These are phyloP conservation scores for Helicolenus hilgendorfi DNA, from an alignment of 2,797 vertebrate genomes.

Conservation along the genomic window DNA sequence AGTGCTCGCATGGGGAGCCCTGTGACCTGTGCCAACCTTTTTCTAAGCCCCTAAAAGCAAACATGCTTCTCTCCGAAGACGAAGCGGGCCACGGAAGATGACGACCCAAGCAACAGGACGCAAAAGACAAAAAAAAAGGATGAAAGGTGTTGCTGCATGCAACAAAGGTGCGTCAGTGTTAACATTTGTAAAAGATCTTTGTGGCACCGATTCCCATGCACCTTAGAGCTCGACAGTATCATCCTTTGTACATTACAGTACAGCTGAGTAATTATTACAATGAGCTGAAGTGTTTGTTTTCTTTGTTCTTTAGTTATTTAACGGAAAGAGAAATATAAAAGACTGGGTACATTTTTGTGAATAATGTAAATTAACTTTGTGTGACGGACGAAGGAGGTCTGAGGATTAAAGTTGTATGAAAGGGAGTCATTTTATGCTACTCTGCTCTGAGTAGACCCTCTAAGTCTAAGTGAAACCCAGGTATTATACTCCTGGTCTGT, in stretches of 20 bases:
- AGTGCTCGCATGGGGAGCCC: constrained; percentile 43
- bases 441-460: constrained; percentile 43
- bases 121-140: constrained; percentile 35
- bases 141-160: constrained; percentile 36
- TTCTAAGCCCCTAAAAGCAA: constrained; percentile 57
- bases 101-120: constrained; percentile 33
- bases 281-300: constrained; percentile 67
- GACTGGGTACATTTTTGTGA: constrained; percentile 94
- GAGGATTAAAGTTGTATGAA: constrained; percentile 78
- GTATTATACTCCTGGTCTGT: constrained; percentile 65
- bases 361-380: constrained; percentile 96
- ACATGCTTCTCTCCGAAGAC: constrained; percentile 40
- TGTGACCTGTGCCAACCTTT: constrained; percentile 78
- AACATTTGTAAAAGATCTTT: constrained; percentile 49
- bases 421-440: constrained; percentile 61
- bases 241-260: constrained; percentile 76
- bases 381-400: constrained; percentile 63
- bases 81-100: constrained; percentile 40
- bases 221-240: constrained; percentile 90
- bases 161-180: constrained; percentile 62
- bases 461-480: constrained; percentile 40
- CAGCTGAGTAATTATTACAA: constrained; percentile 69
- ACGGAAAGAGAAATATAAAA: constrained; percentile 88
- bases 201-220: constrained; percentile 81
- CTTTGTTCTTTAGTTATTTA: constrained; percentile 96